Conservation (phyloP, 2,888 invertebrate genomes). For the Tenthredo scrophulariae region DNA sequence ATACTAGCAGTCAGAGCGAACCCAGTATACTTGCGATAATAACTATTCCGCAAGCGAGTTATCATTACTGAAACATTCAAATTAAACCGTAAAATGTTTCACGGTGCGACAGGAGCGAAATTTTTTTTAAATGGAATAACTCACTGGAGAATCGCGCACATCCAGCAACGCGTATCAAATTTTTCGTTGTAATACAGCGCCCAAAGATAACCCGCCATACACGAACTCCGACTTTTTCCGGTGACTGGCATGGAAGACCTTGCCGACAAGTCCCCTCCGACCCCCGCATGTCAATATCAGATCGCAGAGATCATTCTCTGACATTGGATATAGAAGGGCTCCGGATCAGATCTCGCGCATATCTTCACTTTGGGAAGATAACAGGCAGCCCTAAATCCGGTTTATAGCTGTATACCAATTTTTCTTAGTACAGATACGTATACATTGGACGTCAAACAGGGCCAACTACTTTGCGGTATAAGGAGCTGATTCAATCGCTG, state of each 20-base stretch:
- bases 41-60: neutral
- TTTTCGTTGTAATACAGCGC: neutral
- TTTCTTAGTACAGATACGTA: neutral
- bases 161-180: slow-evolving; percentile 7
- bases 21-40: neutral
- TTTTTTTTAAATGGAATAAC: neutral
- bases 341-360: neutral
- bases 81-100: neutral
- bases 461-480: slow-evolving; percentile 29
- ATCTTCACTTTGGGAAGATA: slow-evolving; percentile 20
- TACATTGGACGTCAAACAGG: slow-evolving; percentile 36
- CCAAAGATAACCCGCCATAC: slow-evolving; percentile 17
- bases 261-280: neutral
- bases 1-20: neutral
- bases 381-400: neutral
- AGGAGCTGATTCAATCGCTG: slow-evolving; percentile 31
- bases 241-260: slow-evolving; percentile 10
- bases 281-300: slow-evolving; percentile 31
- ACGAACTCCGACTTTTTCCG: neutral
- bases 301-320: slow-evolving; percentile 36
- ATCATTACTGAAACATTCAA: neutral
- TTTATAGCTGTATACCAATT: neutral
- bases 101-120: neutral
- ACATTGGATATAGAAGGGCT: slow-evolving; percentile 3
- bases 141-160: neutral